These are phyloP conservation scores for Podocnemis expansa DNA, from an alignment of 2,113 vertebrate species.

Conservation along the genomic window DNA sequence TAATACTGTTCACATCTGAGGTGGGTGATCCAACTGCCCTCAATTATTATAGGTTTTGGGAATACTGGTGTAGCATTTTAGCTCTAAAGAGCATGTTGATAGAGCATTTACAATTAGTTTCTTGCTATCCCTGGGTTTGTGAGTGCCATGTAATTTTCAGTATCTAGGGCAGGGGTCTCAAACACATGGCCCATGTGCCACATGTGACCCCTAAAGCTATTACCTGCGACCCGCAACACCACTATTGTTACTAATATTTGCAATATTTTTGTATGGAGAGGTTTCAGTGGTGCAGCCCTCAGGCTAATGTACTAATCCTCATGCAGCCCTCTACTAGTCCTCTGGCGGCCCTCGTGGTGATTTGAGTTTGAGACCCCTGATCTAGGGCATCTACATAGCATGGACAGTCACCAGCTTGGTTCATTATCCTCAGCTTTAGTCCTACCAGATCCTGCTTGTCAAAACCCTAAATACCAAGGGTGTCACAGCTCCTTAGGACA, in stretches of 20 bases:
- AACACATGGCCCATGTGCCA: no score
- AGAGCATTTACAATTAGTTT: background rate
- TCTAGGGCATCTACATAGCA: background rate
- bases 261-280: no score
- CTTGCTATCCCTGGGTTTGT: background rate
- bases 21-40: no score
- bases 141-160: background rate
- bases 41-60: background rate
- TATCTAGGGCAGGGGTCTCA: no score
- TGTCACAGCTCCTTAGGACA: background rate
- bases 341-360: no score
- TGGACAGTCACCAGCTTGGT: background rate
- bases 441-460: background rate
- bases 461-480: background rate
- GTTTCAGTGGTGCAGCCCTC: no score
- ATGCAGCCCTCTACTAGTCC: no score
- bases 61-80: background rate
- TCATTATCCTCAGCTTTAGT: background rate
- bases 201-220: no score
- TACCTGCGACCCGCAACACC: no score
- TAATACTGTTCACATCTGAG: background rate
- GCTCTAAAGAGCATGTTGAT: background rate
- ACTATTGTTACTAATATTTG: no score
- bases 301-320: no score
- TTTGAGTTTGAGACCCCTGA: no score